phyloP scores from a whole-genome alignment of 1,140 invertebrate genomes.

The Mizuhopecten yessoensis region DNA sequence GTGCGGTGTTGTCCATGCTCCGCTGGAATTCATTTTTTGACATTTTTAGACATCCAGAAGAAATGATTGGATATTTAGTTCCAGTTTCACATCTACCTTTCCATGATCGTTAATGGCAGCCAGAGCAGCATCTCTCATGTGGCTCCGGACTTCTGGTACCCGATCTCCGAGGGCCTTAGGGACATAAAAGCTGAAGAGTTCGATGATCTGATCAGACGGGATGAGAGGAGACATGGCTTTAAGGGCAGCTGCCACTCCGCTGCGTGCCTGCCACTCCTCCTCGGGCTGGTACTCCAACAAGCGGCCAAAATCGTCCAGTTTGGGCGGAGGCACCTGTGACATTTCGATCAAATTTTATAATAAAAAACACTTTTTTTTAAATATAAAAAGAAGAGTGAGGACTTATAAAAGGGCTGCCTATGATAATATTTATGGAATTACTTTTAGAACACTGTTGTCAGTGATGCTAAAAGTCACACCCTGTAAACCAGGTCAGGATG shows the following conservation, averaged over 20 bases:
- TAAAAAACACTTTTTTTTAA: too few relatives aligned
- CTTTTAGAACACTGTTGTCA: too few relatives aligned
- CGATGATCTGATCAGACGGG: constrained; percentile 87
- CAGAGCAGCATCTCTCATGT: constrained; percentile 97
- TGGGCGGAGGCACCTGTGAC: constrained; percentile 90
- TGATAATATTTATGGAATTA: too few relatives aligned
- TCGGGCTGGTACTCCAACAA: constrained; percentile 90
- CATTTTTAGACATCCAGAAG: too few relatives aligned
- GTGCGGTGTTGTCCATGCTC: too few relatives aligned
- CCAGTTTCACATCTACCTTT: constrained; percentile 85
- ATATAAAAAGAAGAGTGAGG: too few relatives aligned
- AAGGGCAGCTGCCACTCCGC: constrained; percentile 90
- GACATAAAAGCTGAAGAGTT: constrained; percentile 92
- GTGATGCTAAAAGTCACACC: too few relatives aligned
- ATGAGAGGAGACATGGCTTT: constrained; percentile 85
- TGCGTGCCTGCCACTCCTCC: constrained; percentile 94
- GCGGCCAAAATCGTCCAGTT: constrained; percentile 95
- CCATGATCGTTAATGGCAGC: constrained; percentile 95
- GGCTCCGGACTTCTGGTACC: constrained; percentile 90
- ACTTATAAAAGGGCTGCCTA: background rate
- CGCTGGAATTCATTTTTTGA: too few relatives aligned
- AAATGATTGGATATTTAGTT: too few relatives aligned
- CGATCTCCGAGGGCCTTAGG: constrained; percentile 93
- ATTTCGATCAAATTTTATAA: too few relatives aligned
- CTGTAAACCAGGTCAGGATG: too few relatives aligned